Percentiles rank a stretch among this genome's conserved stretches.
These are phyloP conservation scores for Phalera bucephala DNA, from an alignment of 2,888 invertebrate genomes.

Conservation along the genomic window DNA sequence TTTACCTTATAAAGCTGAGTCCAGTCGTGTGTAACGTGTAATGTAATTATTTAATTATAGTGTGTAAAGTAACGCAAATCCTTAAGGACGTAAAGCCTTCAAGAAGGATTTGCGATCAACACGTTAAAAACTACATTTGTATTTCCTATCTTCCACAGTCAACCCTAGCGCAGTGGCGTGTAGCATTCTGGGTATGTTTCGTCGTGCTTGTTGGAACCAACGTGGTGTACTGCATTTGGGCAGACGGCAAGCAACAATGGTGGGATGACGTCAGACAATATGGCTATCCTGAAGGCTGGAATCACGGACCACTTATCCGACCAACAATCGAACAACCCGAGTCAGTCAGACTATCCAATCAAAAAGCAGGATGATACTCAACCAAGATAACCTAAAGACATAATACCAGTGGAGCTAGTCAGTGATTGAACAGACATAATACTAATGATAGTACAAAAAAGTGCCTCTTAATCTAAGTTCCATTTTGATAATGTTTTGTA, in stretches of 20 bases:
- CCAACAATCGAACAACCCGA: slow-evolving; percentile 52
- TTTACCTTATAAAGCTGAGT: no score
- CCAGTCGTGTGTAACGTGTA: no score
- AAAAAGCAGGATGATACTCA: slow-evolving; percentile 32
- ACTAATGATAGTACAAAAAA: slow-evolving; percentile 13
- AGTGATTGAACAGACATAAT: slow-evolving; percentile 24
- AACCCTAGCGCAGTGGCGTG: slow-evolving; percentile 74
- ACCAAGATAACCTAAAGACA: slow-evolving; percentile 7
- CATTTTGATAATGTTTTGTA: slow-evolving; percentile 9
- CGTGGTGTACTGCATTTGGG: slow-evolving; percentile 85
- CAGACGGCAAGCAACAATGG: slow-evolving; percentile 87
- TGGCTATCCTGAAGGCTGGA: slow-evolving; percentile 70
- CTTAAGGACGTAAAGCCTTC: no score
- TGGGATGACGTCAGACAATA: slow-evolving; percentile 86
- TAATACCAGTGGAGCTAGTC: slow-evolving; percentile 48
- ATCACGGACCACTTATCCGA: slow-evolving; percentile 55
- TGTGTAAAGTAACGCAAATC: no score
- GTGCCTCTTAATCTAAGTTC: background rate
- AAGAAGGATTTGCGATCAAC: no score
- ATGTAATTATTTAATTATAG: no score
- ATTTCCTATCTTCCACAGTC: no score
- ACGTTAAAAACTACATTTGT: no score
- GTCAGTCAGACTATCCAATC: slow-evolving; percentile 47
- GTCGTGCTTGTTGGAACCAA: slow-evolving; percentile 85
- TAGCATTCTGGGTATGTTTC: slow-evolving; percentile 89